A percentile compares a stretch with the other conserved stretches of the same genome.
Conservation (phyloP, 2,888 invertebrate genomes). For the Melipona bicolor region DNA sequence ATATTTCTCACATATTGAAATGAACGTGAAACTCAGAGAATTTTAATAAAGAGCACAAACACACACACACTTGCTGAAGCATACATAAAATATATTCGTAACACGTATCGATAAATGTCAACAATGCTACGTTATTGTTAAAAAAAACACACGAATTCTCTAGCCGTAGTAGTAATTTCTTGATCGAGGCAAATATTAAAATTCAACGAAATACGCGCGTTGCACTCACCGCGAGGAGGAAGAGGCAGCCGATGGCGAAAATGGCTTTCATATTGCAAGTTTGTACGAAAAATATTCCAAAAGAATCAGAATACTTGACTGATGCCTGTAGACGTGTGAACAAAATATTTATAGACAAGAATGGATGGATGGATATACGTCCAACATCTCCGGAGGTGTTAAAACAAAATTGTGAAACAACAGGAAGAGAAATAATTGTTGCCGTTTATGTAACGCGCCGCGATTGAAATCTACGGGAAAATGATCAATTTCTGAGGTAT, state of each 20-base stretch:
- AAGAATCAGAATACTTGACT: slow-evolving; percentile 18
- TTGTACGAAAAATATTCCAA: neutral
- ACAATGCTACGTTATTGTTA: neutral
- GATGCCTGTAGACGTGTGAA: slow-evolving; percentile 11
- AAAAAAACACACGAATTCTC: neutral
- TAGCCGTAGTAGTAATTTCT: neutral
- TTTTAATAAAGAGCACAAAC: no score
- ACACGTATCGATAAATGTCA: neutral
- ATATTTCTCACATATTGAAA: no score
- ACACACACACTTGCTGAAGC: no score
- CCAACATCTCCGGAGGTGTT: slow-evolving; percentile 22
- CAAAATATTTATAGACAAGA: slow-evolving; percentile 46
- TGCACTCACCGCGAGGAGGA: slow-evolving; percentile 33
- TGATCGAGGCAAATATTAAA: neutral
- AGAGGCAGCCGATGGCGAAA: slow-evolving; percentile 12
- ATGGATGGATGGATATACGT: slow-evolving; percentile 7
- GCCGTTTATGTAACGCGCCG: slow-evolving; percentile 47
- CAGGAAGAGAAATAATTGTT: slow-evolving; percentile 58
- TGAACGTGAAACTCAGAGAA: no score
- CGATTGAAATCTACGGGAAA: slow-evolving; percentile 10
- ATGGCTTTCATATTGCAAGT: slow-evolving; percentile 29
- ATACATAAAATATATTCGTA: no score
- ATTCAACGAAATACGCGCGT: neutral
- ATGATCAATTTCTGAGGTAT: no score
- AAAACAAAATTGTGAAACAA: slow-evolving; percentile 17